Conservation (phyloP, 2,888 invertebrate species). For the Cetonia aurata region DNA sequence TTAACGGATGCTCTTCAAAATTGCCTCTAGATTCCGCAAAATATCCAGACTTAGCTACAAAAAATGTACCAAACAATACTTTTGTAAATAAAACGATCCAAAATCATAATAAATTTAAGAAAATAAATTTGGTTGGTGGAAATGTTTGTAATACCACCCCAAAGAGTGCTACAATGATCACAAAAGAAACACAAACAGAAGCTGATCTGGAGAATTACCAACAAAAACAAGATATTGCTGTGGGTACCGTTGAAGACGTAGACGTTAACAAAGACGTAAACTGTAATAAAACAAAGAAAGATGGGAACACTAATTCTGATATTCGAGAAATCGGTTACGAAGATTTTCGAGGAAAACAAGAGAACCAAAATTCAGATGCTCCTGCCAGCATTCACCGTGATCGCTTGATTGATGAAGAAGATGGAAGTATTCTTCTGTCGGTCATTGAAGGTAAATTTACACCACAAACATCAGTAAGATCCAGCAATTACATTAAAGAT, state of each 20-base stretch:
- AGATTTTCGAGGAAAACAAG: not conserved
- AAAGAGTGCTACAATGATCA: not conserved
- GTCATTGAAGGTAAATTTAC: constrained; percentile 34
- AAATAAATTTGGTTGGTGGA: not conserved
- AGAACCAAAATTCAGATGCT: not conserved
- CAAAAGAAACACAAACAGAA: constrained; percentile 19
- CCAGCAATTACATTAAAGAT: not conserved
- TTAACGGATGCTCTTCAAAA: not conserved
- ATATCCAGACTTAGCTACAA: not conserved
- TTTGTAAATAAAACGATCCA: not conserved
- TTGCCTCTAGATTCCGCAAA: not conserved
- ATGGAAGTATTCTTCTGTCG: constrained; percentile 24
- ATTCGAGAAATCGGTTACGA: not conserved
- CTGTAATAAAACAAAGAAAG: no score
- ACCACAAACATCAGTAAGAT: not conserved
- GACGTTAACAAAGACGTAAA: not conserved
- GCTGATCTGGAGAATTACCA: not conserved
- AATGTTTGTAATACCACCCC: not conserved
- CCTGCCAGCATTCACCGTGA: not conserved
- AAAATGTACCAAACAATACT: not conserved
- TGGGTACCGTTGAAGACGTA: not conserved
- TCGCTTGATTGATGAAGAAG: constrained; percentile 5
- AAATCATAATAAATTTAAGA: not conserved
- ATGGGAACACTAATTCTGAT: not conserved
- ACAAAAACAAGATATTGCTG: constrained; percentile 6